Base-by-base conservation (phyloP, 2,113 vertebrate species). In the Pleuronectes platessa region DNA sequence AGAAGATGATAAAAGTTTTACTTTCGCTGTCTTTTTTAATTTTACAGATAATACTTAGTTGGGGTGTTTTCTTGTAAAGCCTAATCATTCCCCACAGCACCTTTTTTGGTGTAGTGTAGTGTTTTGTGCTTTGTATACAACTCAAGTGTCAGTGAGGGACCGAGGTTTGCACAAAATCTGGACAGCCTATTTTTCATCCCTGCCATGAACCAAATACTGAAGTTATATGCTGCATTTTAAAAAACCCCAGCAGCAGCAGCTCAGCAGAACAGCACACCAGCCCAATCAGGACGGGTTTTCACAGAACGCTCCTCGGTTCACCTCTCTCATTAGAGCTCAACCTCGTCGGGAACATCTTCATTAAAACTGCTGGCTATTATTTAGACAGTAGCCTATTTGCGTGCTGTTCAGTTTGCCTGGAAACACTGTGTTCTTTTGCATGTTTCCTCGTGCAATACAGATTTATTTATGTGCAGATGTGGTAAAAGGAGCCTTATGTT, bases 311-410 rank as follows among this genome's bases (percentile, higher is more conserved):
- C 11, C 7, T 75, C 61, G 18, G 15, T 56, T 75, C 58, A 68
- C 60, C 31, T 60, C 18, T 2, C 81, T 78, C 21, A 72, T 71
- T 83, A 68, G 68, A 80, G 13, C 63, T 23, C 56, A 71, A 17
- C 35, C 49, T 66, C 23, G 17, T 21, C 21, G 13, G 13, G 18
- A n/a, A 54, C 9, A 21, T n/a, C 18, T 54, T 54, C 51, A 54
- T n/a, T 54, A 54, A n/a, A 8, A 54, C 51, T 54, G 51, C 51
- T 9, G 20, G 20, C 51, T 21, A 51, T 51, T 51, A 18, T 51
- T 51, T 18, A 51, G 18, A 51, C 47, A 14, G 45, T 18, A 49
- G 45, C 4, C 45, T 49, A n/a, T 54, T 20, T 54, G 18, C 51
- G 9, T n/a, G 51, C 18, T 54, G 51, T 11, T 20, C 51, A 21